Evolutionary conservation across 2,113 vertebrate genomes (phyloP), one percentile per base, ranked within the genome.

Genomic region (Chlamydotis undulata): DNA sequence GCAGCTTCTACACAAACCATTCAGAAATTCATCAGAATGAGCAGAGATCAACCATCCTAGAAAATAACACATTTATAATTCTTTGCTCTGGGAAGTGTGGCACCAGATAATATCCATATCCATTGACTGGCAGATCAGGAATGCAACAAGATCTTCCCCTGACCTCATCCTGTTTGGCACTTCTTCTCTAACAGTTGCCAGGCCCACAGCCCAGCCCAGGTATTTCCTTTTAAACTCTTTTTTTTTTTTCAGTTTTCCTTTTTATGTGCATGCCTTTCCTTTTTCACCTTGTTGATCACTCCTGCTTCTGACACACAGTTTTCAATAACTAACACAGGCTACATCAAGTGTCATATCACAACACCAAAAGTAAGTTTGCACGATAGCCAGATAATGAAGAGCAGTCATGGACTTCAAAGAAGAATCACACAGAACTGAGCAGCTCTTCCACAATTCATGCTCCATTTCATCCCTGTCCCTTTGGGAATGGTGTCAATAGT

Each of bases 311-410:
- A 59, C 24, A 49, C 45, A 29, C 45, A 61, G 60, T 28, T 90
- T 89, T 80, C 73, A 86, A 19, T 75, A 92, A 70, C 78, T 71
- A 90, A 69, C n/a, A 56, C 8, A 39, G 61, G 83, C 37, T 85
- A 61, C 87, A 87, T 31, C 93, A 75, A 86, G 56, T 39, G 17
- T 53, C 57, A 65, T 8, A 82, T 8, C 65, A 80, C 53, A 61
- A 76, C 61, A 83, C 28, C 77, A 73, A 65, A 91, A 78, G 83
- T 79, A 96, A 85, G 41, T 49, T 47, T 94, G 81, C 93, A 52
- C 88, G 39, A 45, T 18, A 77, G 95, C 74, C 83, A 5, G 56
- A 71, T 70, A 74, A 85, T 9, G 17, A 87, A 65, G 79, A 88
- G 52, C 55, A 47, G 73, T 19, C 56, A 21, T 3, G 7, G 85